Conservation (phyloP, 2,797 vertebrate species). For the Silurus aristotelis region DNA sequence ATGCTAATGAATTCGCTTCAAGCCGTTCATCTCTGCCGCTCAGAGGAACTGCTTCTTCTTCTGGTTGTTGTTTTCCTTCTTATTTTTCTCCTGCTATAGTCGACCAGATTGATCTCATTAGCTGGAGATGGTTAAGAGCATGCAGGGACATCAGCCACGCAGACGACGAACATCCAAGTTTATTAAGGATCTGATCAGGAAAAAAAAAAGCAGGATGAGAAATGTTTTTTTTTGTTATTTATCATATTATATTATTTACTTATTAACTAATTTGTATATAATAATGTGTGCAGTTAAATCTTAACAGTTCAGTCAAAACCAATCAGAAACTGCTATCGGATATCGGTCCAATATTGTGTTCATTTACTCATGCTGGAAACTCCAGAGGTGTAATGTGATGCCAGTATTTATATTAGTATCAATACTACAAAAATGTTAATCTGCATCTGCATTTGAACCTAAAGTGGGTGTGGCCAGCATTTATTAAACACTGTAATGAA, state of each 20-base stretch:
- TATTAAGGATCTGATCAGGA: constrained; percentile 25
- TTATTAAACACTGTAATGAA: too few relatives aligned
- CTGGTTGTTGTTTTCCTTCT: background rate
- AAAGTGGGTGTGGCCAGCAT: background rate
- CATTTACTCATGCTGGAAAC: background rate
- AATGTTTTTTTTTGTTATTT: background rate
- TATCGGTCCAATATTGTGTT: background rate
- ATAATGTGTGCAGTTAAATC: constrained; percentile 16
- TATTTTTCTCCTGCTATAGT: constrained; percentile 16
- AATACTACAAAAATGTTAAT: too few relatives aligned
- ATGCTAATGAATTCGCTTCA: constrained; percentile 77
- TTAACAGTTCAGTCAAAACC: background rate
- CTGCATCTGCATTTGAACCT: background rate
- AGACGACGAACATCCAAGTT: constrained; percentile 35
- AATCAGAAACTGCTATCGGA: background rate
- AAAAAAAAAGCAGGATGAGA: background rate
- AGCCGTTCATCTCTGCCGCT: constrained; percentile 68
- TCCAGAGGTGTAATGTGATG: background rate
- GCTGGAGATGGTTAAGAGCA: constrained; percentile 41
- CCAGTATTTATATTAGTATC: background rate
- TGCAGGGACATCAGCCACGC: constrained; percentile 37
- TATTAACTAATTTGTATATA: constrained; percentile 7
- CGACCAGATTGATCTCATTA: constrained; percentile 63
- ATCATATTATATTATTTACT: background rate
- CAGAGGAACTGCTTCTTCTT: constrained; percentile 38